Base-by-base conservation (phyloP, 2,888 invertebrate genomes). In the Acrobasis consociella region DNA sequence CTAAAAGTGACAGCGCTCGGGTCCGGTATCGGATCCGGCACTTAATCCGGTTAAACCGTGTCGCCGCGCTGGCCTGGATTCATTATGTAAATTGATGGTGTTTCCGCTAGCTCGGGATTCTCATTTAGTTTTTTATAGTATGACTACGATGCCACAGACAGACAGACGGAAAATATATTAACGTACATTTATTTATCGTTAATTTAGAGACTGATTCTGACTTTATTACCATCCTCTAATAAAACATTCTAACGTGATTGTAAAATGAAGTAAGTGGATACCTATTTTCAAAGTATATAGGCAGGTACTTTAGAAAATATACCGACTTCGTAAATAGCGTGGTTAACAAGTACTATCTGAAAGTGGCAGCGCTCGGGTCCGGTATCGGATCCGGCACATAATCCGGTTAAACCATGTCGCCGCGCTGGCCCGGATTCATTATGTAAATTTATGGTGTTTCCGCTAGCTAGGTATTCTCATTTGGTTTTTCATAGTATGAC, bases 11-110 rank as follows among this genome's bases (percentile, higher is more conserved):
- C 17, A 17, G 42, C 22, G 10, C 42, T 7, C 31, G 31, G 55
- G 15, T 31, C 17, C 38, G 31, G 38, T 22, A 53, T 79, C 85
- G 85, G 86, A 87, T 87, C 84, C 76, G 80, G 74, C 78, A 63
- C 70, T 68, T 85, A 86, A 88, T 86, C 85, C 78, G 76, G 81
- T 82, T 80, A 80, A 70, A 66, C 65, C 65, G 71, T 76, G 75
- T 78, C 78, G 77, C 73, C 69, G 67, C 71, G 73, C 71, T 70
- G 69, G 67, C 67, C 67, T 72, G 75, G 82, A 86, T 86, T 87
- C 82, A 87, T 87, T 85, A 88, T 86, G 85, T 76, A 84, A 86
- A 87, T 86, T 83, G 76, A 74, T 79, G 75, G 77, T 81, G 77
- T 82, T 83, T 75, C 79, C 77, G 72, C 76, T 72, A 52, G 39